Conservation (phyloP, 1,140 invertebrate genomes). For the Brachystomella parvula region DNA sequence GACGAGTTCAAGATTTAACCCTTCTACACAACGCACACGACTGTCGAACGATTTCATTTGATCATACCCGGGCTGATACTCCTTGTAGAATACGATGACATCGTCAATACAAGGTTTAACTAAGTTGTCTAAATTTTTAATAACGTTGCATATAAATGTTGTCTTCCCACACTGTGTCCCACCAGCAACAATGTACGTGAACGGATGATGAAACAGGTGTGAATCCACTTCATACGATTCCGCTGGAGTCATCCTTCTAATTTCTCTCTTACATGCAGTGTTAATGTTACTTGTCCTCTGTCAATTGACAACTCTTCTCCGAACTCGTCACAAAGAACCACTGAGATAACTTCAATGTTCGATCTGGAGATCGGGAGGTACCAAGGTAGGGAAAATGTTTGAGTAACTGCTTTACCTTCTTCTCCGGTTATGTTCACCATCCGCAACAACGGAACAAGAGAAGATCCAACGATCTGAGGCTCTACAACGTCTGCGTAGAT, state of each 20-base stretch:
- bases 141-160: not conserved
- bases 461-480: slow-evolving; percentile 3
- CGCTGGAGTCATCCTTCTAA: not conserved
- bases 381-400: not conserved
- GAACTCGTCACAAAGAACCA: slow-evolving; percentile 19
- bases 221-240: not conserved
- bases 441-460: not conserved
- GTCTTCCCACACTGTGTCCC: slow-evolving; percentile 1
- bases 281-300: slow-evolving; percentile 7
- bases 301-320: slow-evolving; percentile 14
- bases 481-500: slow-evolving; percentile 5
- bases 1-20: not conserved
- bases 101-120: not conserved
- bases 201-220: not conserved
- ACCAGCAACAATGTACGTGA: not conserved
- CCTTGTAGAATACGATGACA: slow-evolving; percentile 1
- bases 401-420: not conserved
- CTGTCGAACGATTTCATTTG: not conserved
- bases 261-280: slow-evolving; percentile 13
- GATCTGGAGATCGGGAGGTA: not conserved
- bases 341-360: slow-evolving; percentile 1
- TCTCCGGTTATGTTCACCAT: slow-evolving; percentile 4
- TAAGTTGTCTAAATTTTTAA: not conserved
- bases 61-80: not conserved
- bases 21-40: not conserved